Base-by-base conservation (phyloP, 2,113 vertebrate species). In the Fulmarus glacialis region DNA sequence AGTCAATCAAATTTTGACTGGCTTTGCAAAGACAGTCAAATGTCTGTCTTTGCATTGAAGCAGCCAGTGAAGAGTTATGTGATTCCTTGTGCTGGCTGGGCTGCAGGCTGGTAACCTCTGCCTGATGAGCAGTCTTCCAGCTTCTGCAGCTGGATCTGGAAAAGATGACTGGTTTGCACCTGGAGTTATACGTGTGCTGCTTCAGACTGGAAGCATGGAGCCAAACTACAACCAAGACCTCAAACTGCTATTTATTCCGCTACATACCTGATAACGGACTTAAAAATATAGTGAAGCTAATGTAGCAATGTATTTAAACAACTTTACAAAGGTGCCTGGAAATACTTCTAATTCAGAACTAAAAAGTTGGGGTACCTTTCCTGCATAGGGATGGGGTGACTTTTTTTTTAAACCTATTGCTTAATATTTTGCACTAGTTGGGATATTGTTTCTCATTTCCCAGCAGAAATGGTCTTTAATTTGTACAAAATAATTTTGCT, bases 401-500 rank as follows among this genome's bases (percentile, higher is more conserved):
- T 20, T 55, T 81, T 79, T 74, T 92, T 91, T 90, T 34, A 95
- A 96, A 66, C 42, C 83, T 64, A 14, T 77, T 92, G 70, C 87
- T 95, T 90, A 87, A 74, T 96, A 78, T 79, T 87, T 64, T 89
- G 58, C 78, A 15, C 91, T 95, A 83, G 67, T 52, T 95, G 87
- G 90, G 75, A 83, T 84, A 91, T 73, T 94, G 86, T 88, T 95
- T 97, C 94, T 97, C 84, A 86, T 71, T 96, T 97, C 87, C 95
- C 87, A 95, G 89, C 71, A 94, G 84, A 91, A 93, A 62, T 52
- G 42, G 78, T 48, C 93, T 97, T 90, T 96, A 97, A 97, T 97
- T 97, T 96, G 94, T 97, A 90, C 59, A 82, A 97, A 96, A 98
- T 95, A 94, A 83, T 90, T 93, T 87, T 67, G 12, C 96, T 95